These are phyloP conservation scores for Eupristina koningsbergeri DNA, from an alignment of 1,140 invertebrate genomes.

Conservation along the genomic window DNA sequence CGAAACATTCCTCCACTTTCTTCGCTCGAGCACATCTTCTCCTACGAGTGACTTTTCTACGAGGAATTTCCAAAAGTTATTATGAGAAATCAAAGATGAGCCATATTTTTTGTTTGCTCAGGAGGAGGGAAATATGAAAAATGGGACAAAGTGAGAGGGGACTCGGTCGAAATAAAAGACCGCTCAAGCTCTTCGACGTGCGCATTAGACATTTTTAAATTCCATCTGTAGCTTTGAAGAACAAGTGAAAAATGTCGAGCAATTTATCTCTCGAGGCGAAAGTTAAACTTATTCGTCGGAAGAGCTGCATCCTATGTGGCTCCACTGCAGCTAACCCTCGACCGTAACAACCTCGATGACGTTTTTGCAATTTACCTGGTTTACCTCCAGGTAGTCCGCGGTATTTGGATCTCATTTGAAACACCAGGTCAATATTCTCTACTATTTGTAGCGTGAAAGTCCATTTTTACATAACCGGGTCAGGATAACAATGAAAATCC, in stretches of 20 bases:
- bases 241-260: slow-evolving; percentile 57
- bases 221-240: slow-evolving; percentile 50
- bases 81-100: slow-evolving; percentile 36
- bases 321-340: background rate
- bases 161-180: background rate
- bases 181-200: slow-evolving; percentile 22
- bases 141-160: background rate
- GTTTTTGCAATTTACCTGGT: slow-evolving; percentile 43
- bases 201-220: slow-evolving; percentile 50
- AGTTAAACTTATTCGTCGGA: slow-evolving; percentile 51
- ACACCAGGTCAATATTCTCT: slow-evolving; percentile 53
- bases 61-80: background rate
- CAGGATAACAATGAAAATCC: slow-evolving; percentile 28
- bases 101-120: background rate
- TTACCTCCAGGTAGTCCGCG: slow-evolving; percentile 17
- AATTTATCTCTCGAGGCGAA: slow-evolving; percentile 61
- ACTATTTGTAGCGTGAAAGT: slow-evolving; percentile 32
- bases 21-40: background rate
- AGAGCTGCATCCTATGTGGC: background rate
- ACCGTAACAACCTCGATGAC: background rate
- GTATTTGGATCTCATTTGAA: background rate
- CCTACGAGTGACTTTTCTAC: background rate
- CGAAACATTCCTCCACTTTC: background rate
- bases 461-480: slow-evolving; percentile 34
- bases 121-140: slow-evolving; percentile 18